These are phyloP conservation scores for Aspiorhynchus laticeps DNA, from an alignment of 2,113 vertebrate species.

Conservation along the genomic window DNA sequence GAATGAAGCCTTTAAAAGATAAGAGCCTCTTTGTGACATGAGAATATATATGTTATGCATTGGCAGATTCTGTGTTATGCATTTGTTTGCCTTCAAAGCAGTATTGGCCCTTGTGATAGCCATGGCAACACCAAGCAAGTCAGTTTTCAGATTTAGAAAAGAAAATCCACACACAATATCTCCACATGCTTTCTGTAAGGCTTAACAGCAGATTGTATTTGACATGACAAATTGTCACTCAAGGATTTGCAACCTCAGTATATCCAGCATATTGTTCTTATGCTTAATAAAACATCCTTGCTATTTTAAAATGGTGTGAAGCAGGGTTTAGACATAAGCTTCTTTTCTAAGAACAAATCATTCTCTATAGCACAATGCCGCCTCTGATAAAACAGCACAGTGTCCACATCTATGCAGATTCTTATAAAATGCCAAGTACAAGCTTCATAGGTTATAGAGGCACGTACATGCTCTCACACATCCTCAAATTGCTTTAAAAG, in stretches of 20 bases:
- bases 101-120: background rate
- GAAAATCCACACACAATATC: background rate
- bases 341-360: constrained; percentile 39
- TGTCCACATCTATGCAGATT: background rate
- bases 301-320: constrained; percentile 22
- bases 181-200: constrained; percentile 12
- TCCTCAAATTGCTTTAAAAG: background rate
- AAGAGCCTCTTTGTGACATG: background rate
- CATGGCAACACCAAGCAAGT: background rate
- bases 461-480: background rate
- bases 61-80: constrained; percentile 2
- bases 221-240: constrained; percentile 9
- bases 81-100: background rate
- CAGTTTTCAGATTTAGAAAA: constrained; percentile 20
- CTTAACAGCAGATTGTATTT: constrained; percentile 21
- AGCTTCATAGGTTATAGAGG: background rate
- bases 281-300: constrained; percentile 2
- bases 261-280: constrained; percentile 17
- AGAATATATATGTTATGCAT: background rate
- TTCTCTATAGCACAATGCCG: background rate
- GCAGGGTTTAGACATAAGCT: constrained; percentile 38
- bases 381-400: constrained; percentile 2
- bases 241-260: constrained; percentile 19
- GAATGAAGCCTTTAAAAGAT: background rate
- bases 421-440: background rate